Evolutionary conservation across 2,888 invertebrate species (phyloP).

Genomic region (Leptinotarsa peninsularis): DNA sequence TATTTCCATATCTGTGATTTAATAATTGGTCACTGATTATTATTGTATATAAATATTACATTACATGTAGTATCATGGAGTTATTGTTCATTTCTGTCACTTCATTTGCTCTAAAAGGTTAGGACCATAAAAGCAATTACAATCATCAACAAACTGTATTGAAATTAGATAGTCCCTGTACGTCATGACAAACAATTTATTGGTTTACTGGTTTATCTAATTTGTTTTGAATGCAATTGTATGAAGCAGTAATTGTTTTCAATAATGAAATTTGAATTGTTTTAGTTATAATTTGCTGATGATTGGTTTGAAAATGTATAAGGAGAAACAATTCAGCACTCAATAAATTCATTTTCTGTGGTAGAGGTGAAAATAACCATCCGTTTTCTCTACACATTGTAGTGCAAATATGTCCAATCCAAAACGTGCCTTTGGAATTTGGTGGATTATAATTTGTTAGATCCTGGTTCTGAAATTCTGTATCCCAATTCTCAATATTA

Average conservation of each 20-base stretch:
- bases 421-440: too few relatives aligned
- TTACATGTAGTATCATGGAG: neutral
- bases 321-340: too few relatives aligned
- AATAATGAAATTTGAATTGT: neutral
- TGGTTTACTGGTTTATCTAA: neutral
- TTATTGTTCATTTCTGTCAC: neutral
- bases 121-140: neutral
- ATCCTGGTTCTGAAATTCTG: too few relatives aligned
- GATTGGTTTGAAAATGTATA: too few relatives aligned
- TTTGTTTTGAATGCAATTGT: neutral
- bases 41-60: neutral
- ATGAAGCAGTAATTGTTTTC: neutral
- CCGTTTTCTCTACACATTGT: too few relatives aligned
- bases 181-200: neutral
- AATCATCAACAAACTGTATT: neutral
- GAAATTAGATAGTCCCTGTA: neutral
- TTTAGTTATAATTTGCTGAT: too few relatives aligned
- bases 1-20: neutral
- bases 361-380: too few relatives aligned
- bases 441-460: too few relatives aligned
- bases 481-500: too few relatives aligned
- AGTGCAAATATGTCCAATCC: too few relatives aligned
- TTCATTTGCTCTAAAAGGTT: neutral
- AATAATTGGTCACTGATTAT: neutral
- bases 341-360: too few relatives aligned